A percentile compares a stretch with the other conserved stretches of the same genome.
These are phyloP conservation scores for Prunella fulvescens DNA, from an alignment of 2,113 vertebrate species.

Conservation along the genomic window DNA sequence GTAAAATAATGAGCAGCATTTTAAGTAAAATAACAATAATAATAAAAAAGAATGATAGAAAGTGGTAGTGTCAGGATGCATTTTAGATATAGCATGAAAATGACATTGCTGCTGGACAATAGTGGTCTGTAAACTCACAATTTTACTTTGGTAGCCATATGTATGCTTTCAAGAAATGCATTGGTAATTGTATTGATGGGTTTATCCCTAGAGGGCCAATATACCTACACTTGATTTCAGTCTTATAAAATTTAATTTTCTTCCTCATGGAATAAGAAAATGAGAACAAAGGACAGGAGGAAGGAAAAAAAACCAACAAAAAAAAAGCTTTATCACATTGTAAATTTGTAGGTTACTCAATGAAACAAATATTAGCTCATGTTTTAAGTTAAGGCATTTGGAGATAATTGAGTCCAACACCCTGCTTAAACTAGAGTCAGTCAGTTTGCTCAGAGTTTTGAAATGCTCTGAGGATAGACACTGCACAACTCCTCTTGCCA, in stretches of 20 bases:
- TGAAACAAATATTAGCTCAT: neutral
- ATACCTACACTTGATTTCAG: slow-evolving; percentile 14
- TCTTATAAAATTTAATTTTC: slow-evolving; percentile 22
- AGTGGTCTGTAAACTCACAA: neutral
- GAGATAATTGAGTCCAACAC: neutral
- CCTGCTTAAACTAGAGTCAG: neutral
- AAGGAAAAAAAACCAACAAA: neutral
- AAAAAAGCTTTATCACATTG: neutral
- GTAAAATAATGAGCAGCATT: neutral
- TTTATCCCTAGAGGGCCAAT: neutral
- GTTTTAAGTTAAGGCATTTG: neutral
- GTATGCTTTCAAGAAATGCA: neutral
- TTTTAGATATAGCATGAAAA: slow-evolving; percentile 6
- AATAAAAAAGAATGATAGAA: neutral
- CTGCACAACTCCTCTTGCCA: fast-evolving
- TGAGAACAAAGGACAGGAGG: neutral
- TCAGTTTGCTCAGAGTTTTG: neutral
- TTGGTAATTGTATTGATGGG: neutral
- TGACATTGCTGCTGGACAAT: neutral
- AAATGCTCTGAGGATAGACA: neutral
- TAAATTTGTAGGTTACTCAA: neutral
- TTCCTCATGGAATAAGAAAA: neutral
- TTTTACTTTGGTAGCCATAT: neutral
- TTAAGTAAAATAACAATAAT: slow-evolving; percentile 17
- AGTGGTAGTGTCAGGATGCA: neutral